Evolutionary conservation across 1,140 invertebrate species (phyloP), one percentile per base, ranked within the genome.

Genomic region (Ceratina japonica): DNA sequence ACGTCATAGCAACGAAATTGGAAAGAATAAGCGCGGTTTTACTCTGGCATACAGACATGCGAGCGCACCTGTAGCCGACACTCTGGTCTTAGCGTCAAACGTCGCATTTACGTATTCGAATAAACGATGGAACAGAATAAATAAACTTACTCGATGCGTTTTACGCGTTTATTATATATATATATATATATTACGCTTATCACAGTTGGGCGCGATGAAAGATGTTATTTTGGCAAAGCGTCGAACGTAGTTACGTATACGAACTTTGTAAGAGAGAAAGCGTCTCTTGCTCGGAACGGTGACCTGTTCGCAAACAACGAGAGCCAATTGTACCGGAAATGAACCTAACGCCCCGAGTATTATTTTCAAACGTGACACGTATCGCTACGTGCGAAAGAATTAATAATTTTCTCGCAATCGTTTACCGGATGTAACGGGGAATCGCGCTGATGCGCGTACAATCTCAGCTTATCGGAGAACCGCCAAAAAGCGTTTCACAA

Each of bases 221-320:
- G 5, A 44, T 44, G 37, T 44, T 44, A 44, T 44, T 44, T 44
- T 44, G 37, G 37, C 20, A 18, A 7, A 37, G 12, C 31, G 20
- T 2, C n/a, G 20, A 51, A 5, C 24, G 13, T 18, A n/a, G 22
- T 24, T 51, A 24, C 16, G 20, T 7, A 22, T 4, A 5, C 24
- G 31, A 64, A 58, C 64, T n/a, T n/a, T n/a, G n/a, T 68, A 68
- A 52, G 71, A 83, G 63, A 77, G 82, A 83, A 83, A 83, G 59
- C 64, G 44, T 27, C 10, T 10, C 37, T 7, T 8, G 37, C 10
- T 44, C 18, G 62, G 76, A 24, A 8, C 16, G 44, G 37, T 24
- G 10, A 5, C 18, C 49, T n/a, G 70, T 16, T 20, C 51, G 18
- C n/a, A 15, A 75, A 22, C 75, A 59, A 68, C 58, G 13, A 68